These are phyloP conservation scores for Spatulosminthurus flaviceps DNA, from an alignment of 2,888 invertebrate genomes.

Conservation along the genomic window DNA sequence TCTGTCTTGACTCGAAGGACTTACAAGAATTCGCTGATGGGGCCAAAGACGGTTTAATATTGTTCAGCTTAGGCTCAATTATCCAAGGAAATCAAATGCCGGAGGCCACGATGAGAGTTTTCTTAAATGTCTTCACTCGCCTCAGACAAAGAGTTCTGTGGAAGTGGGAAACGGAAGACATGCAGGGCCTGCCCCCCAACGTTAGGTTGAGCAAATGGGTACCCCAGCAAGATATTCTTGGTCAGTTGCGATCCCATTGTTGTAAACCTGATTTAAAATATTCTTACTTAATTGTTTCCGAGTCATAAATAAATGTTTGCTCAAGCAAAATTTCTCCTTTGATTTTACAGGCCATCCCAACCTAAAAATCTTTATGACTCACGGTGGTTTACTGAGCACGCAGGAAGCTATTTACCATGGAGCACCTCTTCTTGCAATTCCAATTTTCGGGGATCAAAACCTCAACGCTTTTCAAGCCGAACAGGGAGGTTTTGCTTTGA, in stretches of 20 bases:
- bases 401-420: conserved; percentile 20
- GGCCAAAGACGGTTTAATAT: conserved; percentile 67
- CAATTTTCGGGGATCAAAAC: conserved; percentile 31
- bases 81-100: conserved; percentile 84
- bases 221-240: conserved; percentile 81
- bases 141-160: conserved; percentile 83
- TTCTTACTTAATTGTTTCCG: background rate
- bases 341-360: conserved; percentile 65
- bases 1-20: background rate
- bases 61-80: conserved; percentile 86
- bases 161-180: conserved; percentile 79
- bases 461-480: conserved; percentile 26
- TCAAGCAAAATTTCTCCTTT: background rate
- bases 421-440: conserved; percentile 26
- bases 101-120: conserved; percentile 74
- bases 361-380: conserved; percentile 72
- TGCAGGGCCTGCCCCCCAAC: conserved; percentile 72
- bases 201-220: conserved; percentile 73
- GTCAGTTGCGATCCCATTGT: conserved; percentile 65
- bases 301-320: background rate
- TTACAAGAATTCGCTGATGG: background rate
- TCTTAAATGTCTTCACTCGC: conserved; percentile 78
- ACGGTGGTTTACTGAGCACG: conserved; percentile 27
- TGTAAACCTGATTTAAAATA: no score
- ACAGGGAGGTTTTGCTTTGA: background rate